phyloP scores from a whole-genome alignment of 2,888 invertebrate genomes.

The Ryuthela nishihirai region DNA sequence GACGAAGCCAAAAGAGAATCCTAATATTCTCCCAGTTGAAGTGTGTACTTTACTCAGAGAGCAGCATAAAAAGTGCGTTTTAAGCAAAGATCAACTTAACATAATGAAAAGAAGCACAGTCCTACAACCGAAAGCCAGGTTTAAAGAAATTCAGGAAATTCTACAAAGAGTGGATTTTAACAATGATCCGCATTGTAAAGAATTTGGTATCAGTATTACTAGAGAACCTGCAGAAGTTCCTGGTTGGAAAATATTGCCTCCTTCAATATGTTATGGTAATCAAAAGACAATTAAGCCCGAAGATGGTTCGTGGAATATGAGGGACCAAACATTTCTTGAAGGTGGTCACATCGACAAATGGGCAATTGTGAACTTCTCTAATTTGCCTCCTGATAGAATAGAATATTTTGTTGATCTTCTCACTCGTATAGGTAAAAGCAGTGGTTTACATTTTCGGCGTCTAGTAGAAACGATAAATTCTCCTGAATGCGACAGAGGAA shows the following conservation, averaged over 20 bases:
- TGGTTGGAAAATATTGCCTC: not conserved
- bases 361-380: not conserved
- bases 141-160: not conserved
- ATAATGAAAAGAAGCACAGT: no score
- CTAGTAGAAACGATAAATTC: no score
- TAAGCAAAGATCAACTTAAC: no score
- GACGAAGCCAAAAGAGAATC: no score
- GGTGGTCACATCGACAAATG: not conserved
- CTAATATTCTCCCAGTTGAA: no score
- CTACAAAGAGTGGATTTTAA: not conserved
- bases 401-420: not conserved
- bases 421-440: not conserved
- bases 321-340: not conserved
- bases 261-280: not conserved
- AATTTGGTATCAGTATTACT: not conserved
- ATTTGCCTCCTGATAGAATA: rapidly evolving
- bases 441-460: not conserved
- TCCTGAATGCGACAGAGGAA: no score
- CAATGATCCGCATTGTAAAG: not conserved
- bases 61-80: no score
- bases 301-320: not conserved
- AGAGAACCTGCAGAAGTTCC: not conserved
- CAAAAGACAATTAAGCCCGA: not conserved
- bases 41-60: no score
- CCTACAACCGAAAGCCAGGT: not conserved